Percentiles rank a stretch among this genome's conserved stretches.
Evolutionary conservation across 1,140 invertebrate genomes (phyloP).

Genomic region (Nylanderia fulva): DNA sequence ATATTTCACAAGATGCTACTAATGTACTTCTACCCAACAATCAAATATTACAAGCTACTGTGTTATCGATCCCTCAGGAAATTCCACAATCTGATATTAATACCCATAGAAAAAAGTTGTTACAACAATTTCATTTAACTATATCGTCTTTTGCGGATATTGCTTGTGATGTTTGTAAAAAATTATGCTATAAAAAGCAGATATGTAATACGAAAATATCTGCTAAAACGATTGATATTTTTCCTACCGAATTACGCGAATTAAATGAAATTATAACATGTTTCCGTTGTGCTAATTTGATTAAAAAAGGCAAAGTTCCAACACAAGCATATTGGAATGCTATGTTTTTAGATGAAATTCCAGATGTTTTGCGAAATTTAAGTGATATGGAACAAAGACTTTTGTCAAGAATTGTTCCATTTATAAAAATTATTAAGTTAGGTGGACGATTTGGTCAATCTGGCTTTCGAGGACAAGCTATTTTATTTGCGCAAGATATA

Average conservation of each 20-base stretch:
- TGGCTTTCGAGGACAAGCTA: neutral
- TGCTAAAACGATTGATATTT: neutral
- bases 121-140: neutral
- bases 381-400: neutral
- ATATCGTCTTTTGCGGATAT: neutral
- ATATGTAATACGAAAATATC: neutral
- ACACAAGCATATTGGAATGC: slow-evolving; percentile 19
- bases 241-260: neutral
- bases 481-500: neutral
- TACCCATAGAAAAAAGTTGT: neutral
- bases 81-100: neutral
- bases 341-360: slow-evolving; percentile 2
- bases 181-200: slow-evolving; percentile 18
- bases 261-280: neutral
- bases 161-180: neutral
- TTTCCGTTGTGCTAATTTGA: neutral
- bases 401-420: neutral
- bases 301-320: slow-evolving; percentile 5
- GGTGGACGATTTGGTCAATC: slow-evolving; percentile 2
- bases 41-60: neutral
- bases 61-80: neutral
- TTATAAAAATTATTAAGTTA: slow-evolving; percentile 8
- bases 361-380: neutral
- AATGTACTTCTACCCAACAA: neutral
- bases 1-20: neutral